A percentile compares a stretch with the other conserved stretches of the same genome.
These are phyloP conservation scores for Myathropa florea DNA, from an alignment of 2,888 invertebrate genomes.

Conservation along the genomic window DNA sequence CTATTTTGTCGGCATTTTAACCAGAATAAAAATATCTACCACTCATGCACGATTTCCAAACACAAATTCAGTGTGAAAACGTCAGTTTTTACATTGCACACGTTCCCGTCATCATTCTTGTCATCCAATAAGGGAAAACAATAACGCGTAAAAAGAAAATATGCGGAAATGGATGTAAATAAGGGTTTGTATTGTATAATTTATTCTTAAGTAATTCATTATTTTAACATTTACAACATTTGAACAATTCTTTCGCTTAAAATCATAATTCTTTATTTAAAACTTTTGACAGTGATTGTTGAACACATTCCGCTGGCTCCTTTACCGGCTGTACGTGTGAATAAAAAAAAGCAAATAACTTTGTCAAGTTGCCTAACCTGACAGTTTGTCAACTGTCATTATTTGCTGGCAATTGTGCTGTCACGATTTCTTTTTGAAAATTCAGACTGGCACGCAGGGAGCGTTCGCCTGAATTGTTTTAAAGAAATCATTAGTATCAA, in stretches of 20 bases:
- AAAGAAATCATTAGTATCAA: conserved; percentile 72
- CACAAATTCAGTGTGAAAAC: neutral
- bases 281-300: no score
- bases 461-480: conserved; percentile 77
- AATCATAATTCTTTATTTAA: no score
- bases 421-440: conserved; percentile 76
- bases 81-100: neutral
- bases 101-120: neutral
- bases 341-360: neutral
- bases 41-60: neutral
- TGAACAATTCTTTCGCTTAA: no score
- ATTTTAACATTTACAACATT: no score
- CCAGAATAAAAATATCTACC: neutral
- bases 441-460: conserved; percentile 79
- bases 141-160: no score
- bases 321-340: neutral
- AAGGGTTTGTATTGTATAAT: no score
- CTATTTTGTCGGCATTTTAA: neutral
- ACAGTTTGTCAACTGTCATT: conserved; percentile 46
- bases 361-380: conserved; percentile 2
- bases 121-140: neutral
- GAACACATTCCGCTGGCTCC: neutral
- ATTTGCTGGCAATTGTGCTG: conserved; percentile 31
- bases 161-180: no score
- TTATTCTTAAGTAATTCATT: no score